These are phyloP conservation scores for Solenopsis fugax DNA, from an alignment of 1,140 invertebrate species.

Conservation along the genomic window DNA sequence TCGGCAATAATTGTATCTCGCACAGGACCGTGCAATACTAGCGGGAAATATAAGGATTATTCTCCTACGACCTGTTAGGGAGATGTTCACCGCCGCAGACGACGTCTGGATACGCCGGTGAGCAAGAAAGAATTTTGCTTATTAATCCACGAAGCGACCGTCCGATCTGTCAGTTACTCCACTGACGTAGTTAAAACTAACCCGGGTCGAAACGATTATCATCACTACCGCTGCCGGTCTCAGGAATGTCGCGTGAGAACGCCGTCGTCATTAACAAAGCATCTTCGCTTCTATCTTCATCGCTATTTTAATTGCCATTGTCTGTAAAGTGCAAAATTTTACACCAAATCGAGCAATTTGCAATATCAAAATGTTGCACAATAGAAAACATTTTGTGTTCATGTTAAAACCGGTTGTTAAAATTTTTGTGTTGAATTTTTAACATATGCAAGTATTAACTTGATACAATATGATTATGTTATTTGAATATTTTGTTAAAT, in stretches of 20 bases:
- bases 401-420: no score
- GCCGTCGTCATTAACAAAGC: neutral
- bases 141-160: neutral
- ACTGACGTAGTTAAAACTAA: neutral
- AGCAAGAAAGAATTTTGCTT: slow-evolving; percentile 17
- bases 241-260: neutral
- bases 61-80: slow-evolving; percentile 62
- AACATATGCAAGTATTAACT: no score
- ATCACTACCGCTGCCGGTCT: neutral
- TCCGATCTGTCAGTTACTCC: neutral
- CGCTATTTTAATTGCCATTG: neutral
- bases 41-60: slow-evolving; percentile 71
- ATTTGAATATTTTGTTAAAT: no score
- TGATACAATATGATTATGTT: no score
- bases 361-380: neutral
- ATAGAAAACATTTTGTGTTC: no score
- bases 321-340: neutral
- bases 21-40: slow-evolving; percentile 63
- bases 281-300: neutral
- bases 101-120: slow-evolving; percentile 22
- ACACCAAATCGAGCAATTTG: neutral
- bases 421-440: no score
- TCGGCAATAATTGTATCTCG: slow-evolving; percentile 72
- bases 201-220: neutral
- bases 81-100: slow-evolving; percentile 14